These are phyloP conservation scores for Antitype chi DNA, from an alignment of 2,888 invertebrate species.

Conservation along the genomic window DNA sequence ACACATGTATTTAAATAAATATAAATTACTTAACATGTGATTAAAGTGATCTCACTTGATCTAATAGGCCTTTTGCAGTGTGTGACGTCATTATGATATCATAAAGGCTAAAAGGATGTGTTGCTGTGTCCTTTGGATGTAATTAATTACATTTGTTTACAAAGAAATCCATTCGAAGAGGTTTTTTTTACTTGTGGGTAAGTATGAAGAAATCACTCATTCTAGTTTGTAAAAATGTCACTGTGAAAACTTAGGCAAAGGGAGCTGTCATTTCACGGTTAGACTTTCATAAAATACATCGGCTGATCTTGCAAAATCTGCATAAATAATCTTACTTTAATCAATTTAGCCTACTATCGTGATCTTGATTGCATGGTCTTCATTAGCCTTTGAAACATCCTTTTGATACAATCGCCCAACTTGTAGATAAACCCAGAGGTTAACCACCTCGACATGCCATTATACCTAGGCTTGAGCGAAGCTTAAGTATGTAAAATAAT, in stretches of 20 bases:
- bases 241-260: neutral
- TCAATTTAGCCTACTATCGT: neutral
- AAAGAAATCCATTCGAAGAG: neutral
- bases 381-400: neutral
- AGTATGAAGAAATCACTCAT: neutral
- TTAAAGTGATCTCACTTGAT: slow-evolving; percentile 14
- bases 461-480: neutral
- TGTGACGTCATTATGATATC: slow-evolving; percentile 27
- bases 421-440: neutral
- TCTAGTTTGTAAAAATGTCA: neutral
- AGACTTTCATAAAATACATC: neutral
- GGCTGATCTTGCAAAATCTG: neutral
- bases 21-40: slow-evolving; percentile 20
- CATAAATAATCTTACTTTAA: neutral
- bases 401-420: neutral
- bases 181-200: neutral
- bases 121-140: neutral
- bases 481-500: neutral
- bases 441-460: neutral
- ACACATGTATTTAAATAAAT: slow-evolving; percentile 44
- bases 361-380: neutral
- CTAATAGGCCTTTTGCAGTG: neutral
- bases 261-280: neutral
- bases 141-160: neutral
- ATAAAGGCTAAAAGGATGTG: neutral